Conservation (phyloP, 2,797 vertebrate genomes). For the Acestrorhynchus altus region DNA sequence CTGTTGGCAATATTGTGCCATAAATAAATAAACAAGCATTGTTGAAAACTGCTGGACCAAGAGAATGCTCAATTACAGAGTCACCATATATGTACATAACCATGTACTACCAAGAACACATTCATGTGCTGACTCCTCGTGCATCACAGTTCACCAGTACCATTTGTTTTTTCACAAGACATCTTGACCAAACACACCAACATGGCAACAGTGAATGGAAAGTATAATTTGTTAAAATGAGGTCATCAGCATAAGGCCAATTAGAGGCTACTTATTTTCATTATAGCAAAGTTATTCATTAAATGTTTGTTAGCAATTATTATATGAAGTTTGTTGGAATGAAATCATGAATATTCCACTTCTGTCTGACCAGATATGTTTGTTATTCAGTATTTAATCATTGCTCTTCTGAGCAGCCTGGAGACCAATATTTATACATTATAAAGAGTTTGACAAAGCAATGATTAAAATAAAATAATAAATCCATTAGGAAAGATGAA, state of each 20-base stretch:
- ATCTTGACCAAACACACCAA: background rate
- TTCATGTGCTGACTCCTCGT: background rate
- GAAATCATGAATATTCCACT: too few species aligned
- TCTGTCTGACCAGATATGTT: background rate
- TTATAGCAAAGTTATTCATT: too few species aligned
- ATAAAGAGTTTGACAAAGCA: background rate
- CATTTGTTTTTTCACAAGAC: background rate
- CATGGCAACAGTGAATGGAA: background rate
- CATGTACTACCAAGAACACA: background rate
- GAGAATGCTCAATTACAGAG: background rate
- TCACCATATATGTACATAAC: background rate
- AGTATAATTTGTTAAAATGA: too few species aligned
- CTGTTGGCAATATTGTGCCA: background rate
- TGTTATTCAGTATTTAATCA: conserved; percentile 12
- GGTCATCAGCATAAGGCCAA: background rate
- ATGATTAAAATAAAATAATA: background rate
- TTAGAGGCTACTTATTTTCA: too few species aligned
- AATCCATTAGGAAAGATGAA: background rate
- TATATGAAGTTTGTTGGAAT: too few species aligned
- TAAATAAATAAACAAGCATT: background rate
- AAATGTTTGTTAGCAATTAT: too few species aligned
- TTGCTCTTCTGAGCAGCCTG: background rate
- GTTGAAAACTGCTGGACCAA: background rate
- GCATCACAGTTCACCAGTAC: conserved; percentile 1
- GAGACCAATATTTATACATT: background rate